phyloP scores from a whole-genome alignment of 2,888 invertebrate species.

The Synanthedon myopaeformis region DNA sequence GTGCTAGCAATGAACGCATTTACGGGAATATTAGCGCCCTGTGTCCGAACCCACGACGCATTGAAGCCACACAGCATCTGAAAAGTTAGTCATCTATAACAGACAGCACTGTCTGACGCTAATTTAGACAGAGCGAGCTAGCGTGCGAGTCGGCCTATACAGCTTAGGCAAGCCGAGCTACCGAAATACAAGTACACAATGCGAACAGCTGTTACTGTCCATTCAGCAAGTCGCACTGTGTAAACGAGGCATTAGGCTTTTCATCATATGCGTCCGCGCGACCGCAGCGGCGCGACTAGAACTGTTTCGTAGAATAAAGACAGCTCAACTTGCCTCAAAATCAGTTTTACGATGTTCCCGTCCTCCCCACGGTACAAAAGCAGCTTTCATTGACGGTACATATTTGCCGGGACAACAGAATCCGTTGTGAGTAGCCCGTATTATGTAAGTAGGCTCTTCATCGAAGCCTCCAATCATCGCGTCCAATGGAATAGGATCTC shows the following conservation, averaged over 20 bases:
- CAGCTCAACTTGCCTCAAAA: slow-evolving; percentile 71
- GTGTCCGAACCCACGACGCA: slow-evolving; percentile 64
- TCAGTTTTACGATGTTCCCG: slow-evolving; percentile 75
- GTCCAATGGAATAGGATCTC: slow-evolving; percentile 75
- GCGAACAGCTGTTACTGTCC: too few species aligned
- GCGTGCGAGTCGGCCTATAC: too few species aligned
- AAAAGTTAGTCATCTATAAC: slow-evolving; percentile 4
- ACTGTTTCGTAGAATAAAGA: too few species aligned
- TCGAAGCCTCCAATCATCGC: slow-evolving; percentile 79
- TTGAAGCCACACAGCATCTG: slow-evolving; percentile 48
- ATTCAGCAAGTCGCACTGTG: too few species aligned
- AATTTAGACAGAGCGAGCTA: too few species aligned
- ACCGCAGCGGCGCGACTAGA: too few species aligned
- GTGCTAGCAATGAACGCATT: slow-evolving; percentile 75
- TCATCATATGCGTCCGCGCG: too few species aligned
- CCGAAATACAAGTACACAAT: too few species aligned
- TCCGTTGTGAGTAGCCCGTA: slow-evolving; percentile 77
- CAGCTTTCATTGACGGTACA: slow-evolving; percentile 75
- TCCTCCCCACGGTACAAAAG: slow-evolving; percentile 85
- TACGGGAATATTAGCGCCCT: slow-evolving; percentile 73
- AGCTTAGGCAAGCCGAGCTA: too few species aligned
- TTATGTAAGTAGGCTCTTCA: slow-evolving; percentile 74
- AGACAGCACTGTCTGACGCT: not conserved
- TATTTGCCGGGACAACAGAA: slow-evolving; percentile 85
- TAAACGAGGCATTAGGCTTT: too few species aligned